Conservation (phyloP, 2,113 vertebrate species). For the Coracopsis vasa region DNA sequence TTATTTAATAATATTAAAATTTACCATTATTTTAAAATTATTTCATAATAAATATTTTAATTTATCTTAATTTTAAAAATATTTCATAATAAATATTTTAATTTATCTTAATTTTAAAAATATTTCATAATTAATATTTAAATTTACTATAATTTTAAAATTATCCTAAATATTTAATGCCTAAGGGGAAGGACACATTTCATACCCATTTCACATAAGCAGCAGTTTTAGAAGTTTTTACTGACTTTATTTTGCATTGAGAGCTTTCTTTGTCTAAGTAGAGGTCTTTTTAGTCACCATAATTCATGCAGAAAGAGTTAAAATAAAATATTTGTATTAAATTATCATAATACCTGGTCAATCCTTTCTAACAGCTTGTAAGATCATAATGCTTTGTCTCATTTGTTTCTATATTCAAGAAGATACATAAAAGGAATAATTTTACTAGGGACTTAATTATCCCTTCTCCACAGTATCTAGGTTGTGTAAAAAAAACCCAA, state of each 20-base stretch:
- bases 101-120: too few species aligned
- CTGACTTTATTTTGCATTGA: neutral
- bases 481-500: too few species aligned
- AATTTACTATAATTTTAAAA: neutral
- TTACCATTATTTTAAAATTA: neutral
- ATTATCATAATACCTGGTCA: slow-evolving; percentile 55
- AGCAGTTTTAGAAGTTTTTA: neutral
- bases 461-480: slow-evolving; percentile 56
- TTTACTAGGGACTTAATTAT: slow-evolving; percentile 55
- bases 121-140: too few species aligned
- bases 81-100: too few species aligned
- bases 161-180: neutral
- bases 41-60: too few species aligned
- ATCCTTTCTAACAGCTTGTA: slow-evolving; percentile 63
- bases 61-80: too few species aligned
- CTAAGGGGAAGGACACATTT: neutral
- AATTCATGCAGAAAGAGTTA: neutral
- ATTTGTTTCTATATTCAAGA: slow-evolving; percentile 60
- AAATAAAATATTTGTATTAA: neutral
- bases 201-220: neutral
- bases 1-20: neutral
- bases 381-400: slow-evolving; percentile 68
- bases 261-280: neutral
- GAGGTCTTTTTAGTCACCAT: neutral
- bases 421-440: slow-evolving; percentile 71